Percentiles rank a stretch among this genome's conserved stretches.
Conservation (phyloP, 2,888 invertebrate species). For the Punctoribates punctum region DNA sequence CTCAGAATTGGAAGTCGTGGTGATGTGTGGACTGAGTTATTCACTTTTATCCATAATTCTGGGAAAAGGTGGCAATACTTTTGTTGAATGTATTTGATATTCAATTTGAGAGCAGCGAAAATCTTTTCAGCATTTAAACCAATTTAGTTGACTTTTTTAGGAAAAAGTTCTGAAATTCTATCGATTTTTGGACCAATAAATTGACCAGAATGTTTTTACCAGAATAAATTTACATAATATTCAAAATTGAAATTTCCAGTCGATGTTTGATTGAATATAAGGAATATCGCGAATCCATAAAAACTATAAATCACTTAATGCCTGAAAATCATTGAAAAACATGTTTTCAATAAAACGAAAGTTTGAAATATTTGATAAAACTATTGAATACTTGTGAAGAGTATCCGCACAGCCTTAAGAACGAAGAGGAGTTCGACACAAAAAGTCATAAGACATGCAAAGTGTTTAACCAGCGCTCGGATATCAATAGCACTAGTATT, state of each 20-base stretch:
- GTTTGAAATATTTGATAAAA: neutral
- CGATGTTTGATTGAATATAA: neutral
- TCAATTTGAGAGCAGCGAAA: neutral
- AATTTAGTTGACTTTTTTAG: neutral
- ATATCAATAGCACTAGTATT: neutral
- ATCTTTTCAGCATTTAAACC: constrained; percentile 23
- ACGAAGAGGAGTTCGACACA: too few species aligned
- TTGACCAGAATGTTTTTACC: neutral
- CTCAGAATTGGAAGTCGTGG: too few species aligned
- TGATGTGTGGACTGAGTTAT: neutral
- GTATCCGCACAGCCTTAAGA: neutral
- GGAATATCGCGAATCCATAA: neutral
- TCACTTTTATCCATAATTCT: neutral
- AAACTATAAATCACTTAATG: neutral
- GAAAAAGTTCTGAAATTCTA: neutral
- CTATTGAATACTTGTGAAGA: neutral
- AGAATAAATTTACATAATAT: constrained; percentile 19
- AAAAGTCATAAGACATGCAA: neutral
- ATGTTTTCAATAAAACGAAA: neutral
- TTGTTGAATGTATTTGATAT: constrained; percentile 24
- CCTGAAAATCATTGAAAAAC: neutral
- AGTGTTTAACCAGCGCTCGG: neutral
- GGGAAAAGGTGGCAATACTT: neutral
- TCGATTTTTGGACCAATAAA: constrained; percentile 8
- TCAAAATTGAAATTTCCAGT: neutral